Conservation (phyloP, 2,113 vertebrate species). For the Microcebus lehilahytsara region DNA sequence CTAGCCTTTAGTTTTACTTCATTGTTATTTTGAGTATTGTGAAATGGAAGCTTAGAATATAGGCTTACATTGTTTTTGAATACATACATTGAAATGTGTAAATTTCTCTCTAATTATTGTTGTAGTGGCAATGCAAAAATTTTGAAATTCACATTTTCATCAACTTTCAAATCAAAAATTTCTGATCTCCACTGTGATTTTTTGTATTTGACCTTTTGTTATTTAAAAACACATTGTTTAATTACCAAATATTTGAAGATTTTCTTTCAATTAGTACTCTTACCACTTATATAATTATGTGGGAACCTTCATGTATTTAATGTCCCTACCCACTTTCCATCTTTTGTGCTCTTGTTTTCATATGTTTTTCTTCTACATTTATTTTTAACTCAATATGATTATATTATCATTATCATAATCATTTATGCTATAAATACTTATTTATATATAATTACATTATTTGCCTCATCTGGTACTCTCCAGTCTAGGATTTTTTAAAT, state of each 20-base stretch:
- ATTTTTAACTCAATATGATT: not conserved
- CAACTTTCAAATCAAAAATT: not conserved
- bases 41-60: not conserved
- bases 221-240: not conserved
- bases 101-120: not conserved
- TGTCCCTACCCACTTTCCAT: too few relatives aligned
- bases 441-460: not conserved
- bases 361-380: not conserved
- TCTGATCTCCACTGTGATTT: not conserved
- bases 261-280: not conserved
- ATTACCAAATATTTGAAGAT: not conserved
- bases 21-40: not conserved
- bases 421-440: not conserved
- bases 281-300: not conserved
- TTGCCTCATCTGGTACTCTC: not conserved
- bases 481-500: not conserved
- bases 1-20: not conserved
- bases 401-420: not conserved
- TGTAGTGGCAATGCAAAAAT: not conserved
- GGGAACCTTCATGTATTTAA: not conserved
- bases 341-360: not conserved
- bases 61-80: not conserved
- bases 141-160: not conserved
- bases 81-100: not conserved
- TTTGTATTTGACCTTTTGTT: not conserved